Conservation (phyloP, 2,888 invertebrate genomes). For the Operophtera brumata region DNA sequence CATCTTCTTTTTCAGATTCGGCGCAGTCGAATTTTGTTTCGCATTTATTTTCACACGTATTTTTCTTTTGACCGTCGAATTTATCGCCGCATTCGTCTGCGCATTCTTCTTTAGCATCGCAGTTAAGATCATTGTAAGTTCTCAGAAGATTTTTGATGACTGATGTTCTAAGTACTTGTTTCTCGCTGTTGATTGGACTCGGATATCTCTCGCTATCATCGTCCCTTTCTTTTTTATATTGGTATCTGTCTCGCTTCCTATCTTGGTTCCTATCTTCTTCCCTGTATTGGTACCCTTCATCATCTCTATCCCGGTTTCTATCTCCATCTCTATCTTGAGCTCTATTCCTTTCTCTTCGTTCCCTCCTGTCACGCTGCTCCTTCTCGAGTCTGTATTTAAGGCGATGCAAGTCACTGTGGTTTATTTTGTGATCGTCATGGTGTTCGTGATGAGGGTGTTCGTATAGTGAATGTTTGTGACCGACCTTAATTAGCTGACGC, state of each 20-base stretch:
- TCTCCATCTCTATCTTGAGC: slow-evolving; percentile 13
- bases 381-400: slow-evolving; percentile 9
- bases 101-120: slow-evolving; percentile 47
- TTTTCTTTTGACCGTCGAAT: slow-evolving; percentile 21
- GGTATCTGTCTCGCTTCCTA: slow-evolving; percentile 1
- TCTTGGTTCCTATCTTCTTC: slow-evolving; percentile 9
- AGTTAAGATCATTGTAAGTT: slow-evolving; percentile 37
- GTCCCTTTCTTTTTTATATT: not conserved
- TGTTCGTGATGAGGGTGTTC: not conserved
- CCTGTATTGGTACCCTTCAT: slow-evolving; percentile 10
- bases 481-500: not conserved
- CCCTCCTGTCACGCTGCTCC: slow-evolving; percentile 8
- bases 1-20: slow-evolving; percentile 26
- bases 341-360: slow-evolving; percentile 10
- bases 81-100: slow-evolving; percentile 37
- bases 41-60: slow-evolving; percentile 40
- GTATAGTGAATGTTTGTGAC: not conserved
- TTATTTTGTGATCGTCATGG: not conserved
- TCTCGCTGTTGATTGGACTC: slow-evolving; percentile 4
- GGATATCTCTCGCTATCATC: not conserved
- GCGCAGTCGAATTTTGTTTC: slow-evolving; percentile 42
- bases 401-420: slow-evolving; percentile 7
- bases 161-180: slow-evolving; percentile 34
- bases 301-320: slow-evolving; percentile 1
- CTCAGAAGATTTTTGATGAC: slow-evolving; percentile 45